Evolutionary conservation across 2,113 vertebrate species (phyloP), one percentile per base, ranked within the genome.

Genomic region (Cynopterus brachyotis): DNA sequence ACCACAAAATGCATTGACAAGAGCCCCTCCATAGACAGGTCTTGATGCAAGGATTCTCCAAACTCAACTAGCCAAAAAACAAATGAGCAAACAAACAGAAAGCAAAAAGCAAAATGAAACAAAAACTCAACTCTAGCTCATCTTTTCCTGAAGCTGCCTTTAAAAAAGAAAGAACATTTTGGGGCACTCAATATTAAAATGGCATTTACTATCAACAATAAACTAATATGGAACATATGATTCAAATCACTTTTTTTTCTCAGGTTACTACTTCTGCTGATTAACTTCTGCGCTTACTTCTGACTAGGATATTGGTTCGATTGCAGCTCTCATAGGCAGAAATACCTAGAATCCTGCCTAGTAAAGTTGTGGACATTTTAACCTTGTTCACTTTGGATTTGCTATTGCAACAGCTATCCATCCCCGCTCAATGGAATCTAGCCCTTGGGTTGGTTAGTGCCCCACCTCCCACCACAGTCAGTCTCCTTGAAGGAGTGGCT

Each of bases 221-320:
- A 69, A 78, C n/a, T 83, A 60, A 86, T 82, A 67, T 3, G 7
- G 47, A 92, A 55, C 66, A 30, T 7, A 59, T n/a, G 35, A 60
- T 88, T 96, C 92, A 66, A 86, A 88, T 62, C 50, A 79, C n/a
- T n/a, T 22, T 50, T 70, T 45, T 91, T 95, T 66, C 82, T 93
- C 94, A 91, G 79, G 92, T 79, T 89, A 72, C 50, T 62, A 67
- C 79, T 96, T 69, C 40, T 20, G 9, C 57, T 95, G 32, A 82
- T 86, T 73, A 72, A 64, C 79, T 53, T 94, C 72, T 92, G 7
- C 2, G 20, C 59, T 90, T 70, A 22, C 60, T 88, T 88, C 32
- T 78, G 24, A 85, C 3, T n/a, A 76, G 35, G 55, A 81, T 62
- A 28, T 37, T 32, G n/a, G 70, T 92, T 59, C 45, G 20, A 81